Evolutionary conservation across 1,140 invertebrate genomes (phyloP), one percentile per base, ranked within the genome.

Genomic region (Drosophila nigromelanica): DNA sequence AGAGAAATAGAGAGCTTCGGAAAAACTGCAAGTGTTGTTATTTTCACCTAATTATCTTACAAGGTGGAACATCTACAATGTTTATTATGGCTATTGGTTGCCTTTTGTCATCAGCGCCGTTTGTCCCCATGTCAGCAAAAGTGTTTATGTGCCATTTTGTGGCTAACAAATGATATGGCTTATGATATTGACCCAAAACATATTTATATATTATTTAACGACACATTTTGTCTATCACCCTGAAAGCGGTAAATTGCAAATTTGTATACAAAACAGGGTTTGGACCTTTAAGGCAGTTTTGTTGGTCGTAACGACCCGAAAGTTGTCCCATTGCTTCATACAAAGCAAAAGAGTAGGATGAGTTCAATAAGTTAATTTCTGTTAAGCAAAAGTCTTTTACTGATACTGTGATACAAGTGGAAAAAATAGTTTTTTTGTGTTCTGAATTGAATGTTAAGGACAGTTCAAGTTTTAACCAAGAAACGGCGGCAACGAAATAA

Each of bases 161-260:
- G 85, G 85, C 71, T 83, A 76, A 78, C 82, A 89, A 85, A 85
- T 83, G 83, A 80, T 74, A 80, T 75, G 85, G 80, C 85, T 89
- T 89, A 78, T 80, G 78, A 82, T 89, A 82, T 83, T 89, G 83
- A 89, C 83, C 83, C 83, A 66, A 89, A 87, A 78, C 82, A 76
- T 82, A 82, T 87, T 87, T 82, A 89, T 27, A 27, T 27, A 27
- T 27, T 27, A 27, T 27, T 27, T 27, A 5, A 85, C 80, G 74
- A 85, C 80, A 69, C 76, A 85, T 85, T 80, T 77, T 73, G 66
- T 86, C 73, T 78, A 64, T 43, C 59, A 50, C 73, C 30, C 45
- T 50, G 67, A 27, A 58, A 80, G 27, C 48, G 54, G 80, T 85
- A 80, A 75, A 80, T 80, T 59, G 64, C 48, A 71, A 70, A 85